A percentile compares a stretch with the other conserved stretches of the same genome.
Conservation (phyloP, 2,888 invertebrate species). For the Sinentomon sp. region DNA sequence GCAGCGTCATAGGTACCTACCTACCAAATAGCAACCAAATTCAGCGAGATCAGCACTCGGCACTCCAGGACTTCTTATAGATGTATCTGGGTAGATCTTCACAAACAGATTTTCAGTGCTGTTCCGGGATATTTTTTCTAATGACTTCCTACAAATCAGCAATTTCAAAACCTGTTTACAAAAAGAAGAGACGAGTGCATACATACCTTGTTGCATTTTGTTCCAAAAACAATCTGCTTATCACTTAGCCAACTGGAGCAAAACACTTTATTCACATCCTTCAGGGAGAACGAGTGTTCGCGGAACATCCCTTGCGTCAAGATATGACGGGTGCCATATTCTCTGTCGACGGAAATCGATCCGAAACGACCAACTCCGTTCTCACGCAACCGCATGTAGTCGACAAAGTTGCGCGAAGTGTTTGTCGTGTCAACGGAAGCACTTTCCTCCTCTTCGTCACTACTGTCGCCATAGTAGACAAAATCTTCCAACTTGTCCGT, state of each 20-base stretch:
- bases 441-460: slow-evolving; percentile 54
- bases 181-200: too few species aligned
- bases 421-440: slow-evolving; percentile 31
- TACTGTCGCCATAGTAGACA: slow-evolving; percentile 62
- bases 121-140: too few species aligned
- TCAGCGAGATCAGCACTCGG: too few species aligned
- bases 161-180: too few species aligned
- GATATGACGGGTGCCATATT: slow-evolving; percentile 62
- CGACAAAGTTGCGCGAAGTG: slow-evolving; percentile 41
- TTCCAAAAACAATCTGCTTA: slow-evolving; percentile 81
- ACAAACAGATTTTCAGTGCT: too few species aligned
- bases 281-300: slow-evolving; percentile 51
- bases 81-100: too few species aligned
- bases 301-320: slow-evolving; percentile 66
- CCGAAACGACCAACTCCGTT: slow-evolving; percentile 31
- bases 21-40: too few species aligned
- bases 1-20: too few species aligned
- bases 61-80: too few species aligned
- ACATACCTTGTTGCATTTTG: slow-evolving; percentile 90
- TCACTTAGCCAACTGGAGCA: slow-evolving; percentile 88
- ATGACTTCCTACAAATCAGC: too few species aligned
- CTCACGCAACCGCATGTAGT: slow-evolving; percentile 53
- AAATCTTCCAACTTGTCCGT: slow-evolving; percentile 69
- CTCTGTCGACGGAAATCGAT: slow-evolving; percentile 38
- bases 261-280: slow-evolving; percentile 75